Evolutionary conservation across 2,797 vertebrate genomes (phyloP).

Genomic region (Gymnopithys bicolor): DNA sequence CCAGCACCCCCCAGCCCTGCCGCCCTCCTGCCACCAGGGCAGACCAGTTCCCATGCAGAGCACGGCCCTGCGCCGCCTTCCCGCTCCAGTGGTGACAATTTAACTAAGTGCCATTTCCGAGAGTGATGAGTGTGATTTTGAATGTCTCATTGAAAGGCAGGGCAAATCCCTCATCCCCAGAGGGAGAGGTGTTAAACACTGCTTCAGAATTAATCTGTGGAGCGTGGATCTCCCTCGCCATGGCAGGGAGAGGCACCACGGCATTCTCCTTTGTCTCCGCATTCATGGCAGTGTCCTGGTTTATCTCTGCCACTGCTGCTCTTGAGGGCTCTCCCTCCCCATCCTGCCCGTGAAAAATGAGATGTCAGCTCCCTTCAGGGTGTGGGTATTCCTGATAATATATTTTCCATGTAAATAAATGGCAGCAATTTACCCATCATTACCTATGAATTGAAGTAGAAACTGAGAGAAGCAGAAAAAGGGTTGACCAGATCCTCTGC

Average conservation of each 20-base stretch:
- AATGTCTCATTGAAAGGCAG: slow-evolving; percentile 33
- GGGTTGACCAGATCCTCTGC: not conserved
- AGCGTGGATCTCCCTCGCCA: not conserved
- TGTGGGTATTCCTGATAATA: not conserved
- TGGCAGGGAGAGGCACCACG: not conserved
- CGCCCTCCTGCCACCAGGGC: fast-evolving
- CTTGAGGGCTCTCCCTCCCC: not conserved
- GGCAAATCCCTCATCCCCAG: slow-evolving; percentile 35
- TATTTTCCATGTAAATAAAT: not conserved
- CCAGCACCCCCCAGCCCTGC: fast-evolving
- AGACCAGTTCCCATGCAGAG: not conserved
- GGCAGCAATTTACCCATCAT: not conserved
- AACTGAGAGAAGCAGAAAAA: not conserved
- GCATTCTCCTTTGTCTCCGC: not conserved
- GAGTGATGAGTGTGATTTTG: slow-evolving; percentile 31
- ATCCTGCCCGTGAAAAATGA: not conserved
- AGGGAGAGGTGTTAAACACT: slow-evolving; percentile 15
- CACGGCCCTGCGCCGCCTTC: not conserved
- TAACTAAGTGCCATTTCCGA: not conserved
- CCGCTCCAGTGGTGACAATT: not conserved
- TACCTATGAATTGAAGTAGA: not conserved
- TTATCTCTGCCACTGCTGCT: slow-evolving; percentile 2
- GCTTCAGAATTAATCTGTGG: slow-evolving; percentile 25
- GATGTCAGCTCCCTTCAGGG: not conserved
- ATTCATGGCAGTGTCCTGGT: not conserved